Evolutionary conservation across 1,140 invertebrate species (phyloP).

Genomic region (Drosophila takahashii): DNA sequence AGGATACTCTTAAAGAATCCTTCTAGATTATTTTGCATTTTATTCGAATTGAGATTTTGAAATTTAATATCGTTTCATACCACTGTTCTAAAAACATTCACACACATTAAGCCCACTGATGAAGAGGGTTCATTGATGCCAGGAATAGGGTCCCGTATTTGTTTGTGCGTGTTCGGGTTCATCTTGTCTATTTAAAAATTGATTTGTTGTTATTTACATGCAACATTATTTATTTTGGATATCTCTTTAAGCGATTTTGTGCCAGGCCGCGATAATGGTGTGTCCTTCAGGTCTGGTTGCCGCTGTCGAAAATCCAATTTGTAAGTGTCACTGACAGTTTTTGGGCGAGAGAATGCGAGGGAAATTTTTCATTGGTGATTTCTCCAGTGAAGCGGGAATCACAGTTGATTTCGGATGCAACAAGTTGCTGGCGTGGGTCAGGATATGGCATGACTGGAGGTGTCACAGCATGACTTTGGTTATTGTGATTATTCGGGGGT

Average conservation of each 20-base stretch:
- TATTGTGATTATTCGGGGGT: conserved; percentile 37
- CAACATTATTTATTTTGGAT: conserved; percentile 74
- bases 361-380: conserved; percentile 69
- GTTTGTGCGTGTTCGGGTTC: conserved; percentile 23
- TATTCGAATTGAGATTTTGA: too few species aligned
- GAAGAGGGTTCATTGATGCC: conserved; percentile 70
- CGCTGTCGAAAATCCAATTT: conserved; percentile 74
- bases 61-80: too few species aligned
- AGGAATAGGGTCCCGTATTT: conserved; percentile 16
- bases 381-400: conserved; percentile 70
- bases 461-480: conserved; percentile 66
- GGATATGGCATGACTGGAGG: conserved; percentile 25
- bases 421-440: conserved; percentile 60
- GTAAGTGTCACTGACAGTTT: conserved; percentile 77
- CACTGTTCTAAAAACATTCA: conserved; percentile 24
- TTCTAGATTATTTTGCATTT: too few species aligned
- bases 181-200: conserved; percentile 76
- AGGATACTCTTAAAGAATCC: too few species aligned
- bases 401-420: conserved; percentile 73
- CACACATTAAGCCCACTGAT: conserved; percentile 19
- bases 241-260: conserved; percentile 43
- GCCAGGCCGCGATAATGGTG: conserved; percentile 62
- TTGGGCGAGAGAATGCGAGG: conserved; percentile 28
- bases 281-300: conserved; percentile 36
- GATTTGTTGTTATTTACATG: conserved; percentile 82